Conservation (phyloP, 2,888 invertebrate species). For the Pterostichus niger region DNA sequence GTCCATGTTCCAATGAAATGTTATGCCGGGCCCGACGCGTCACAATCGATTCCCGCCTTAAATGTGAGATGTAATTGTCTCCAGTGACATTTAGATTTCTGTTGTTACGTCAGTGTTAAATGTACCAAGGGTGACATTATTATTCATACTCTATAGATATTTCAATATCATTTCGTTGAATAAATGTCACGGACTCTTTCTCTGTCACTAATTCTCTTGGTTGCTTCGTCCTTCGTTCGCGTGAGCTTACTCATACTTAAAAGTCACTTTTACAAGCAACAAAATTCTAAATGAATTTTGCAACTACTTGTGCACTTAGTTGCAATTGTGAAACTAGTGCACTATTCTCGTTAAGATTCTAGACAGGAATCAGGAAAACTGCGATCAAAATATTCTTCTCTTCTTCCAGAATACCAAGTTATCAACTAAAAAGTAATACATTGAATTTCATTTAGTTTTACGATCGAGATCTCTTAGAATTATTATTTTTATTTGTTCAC, state of each 20-base stretch:
- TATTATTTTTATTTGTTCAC: background rate
- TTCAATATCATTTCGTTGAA: slow-evolving; percentile 65
- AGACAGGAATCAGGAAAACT: slow-evolving; percentile 7
- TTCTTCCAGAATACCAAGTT: slow-evolving; percentile 46
- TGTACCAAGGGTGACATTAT: slow-evolving; percentile 67
- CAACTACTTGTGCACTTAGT: slow-evolving; percentile 28
- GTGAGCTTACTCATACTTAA: background rate
- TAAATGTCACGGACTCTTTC: slow-evolving; percentile 64
- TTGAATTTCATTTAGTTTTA: slow-evolving; percentile 47
- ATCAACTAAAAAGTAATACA: slow-evolving; percentile 33
- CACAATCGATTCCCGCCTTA: slow-evolving; percentile 62
- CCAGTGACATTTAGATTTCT: slow-evolving; percentile 67
- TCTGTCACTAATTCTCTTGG: slow-evolving; percentile 34
- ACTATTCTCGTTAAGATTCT: slow-evolving; percentile 34
- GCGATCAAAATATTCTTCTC: slow-evolving; percentile 42
- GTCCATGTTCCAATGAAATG: slow-evolving; percentile 43
- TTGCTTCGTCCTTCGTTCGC: background rate
- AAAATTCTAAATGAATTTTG: slow-evolving; percentile 5
- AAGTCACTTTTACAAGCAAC: slow-evolving; percentile 4
- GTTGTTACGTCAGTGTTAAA: slow-evolving; percentile 67
- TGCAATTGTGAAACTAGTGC: slow-evolving; percentile 11
- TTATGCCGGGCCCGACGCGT: slow-evolving; percentile 1
- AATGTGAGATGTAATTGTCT: slow-evolving; percentile 67
- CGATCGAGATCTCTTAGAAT: background rate
- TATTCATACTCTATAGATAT: slow-evolving; percentile 65